phyloP scores from a whole-genome alignment of 2,797 vertebrate genomes.

The Craterocephalus amniculus region DNA sequence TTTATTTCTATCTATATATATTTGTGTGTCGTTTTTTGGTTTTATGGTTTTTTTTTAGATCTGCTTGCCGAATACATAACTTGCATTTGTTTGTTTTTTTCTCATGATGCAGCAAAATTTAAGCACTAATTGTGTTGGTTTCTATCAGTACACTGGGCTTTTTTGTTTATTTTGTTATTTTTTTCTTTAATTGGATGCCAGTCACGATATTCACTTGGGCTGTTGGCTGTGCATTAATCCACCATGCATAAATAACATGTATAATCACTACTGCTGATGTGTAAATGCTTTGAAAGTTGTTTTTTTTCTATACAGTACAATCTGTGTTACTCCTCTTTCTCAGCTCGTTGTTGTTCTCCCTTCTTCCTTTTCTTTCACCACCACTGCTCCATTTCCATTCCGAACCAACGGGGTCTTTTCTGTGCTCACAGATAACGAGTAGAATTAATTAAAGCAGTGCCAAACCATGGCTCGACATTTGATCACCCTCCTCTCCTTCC shows the following conservation, averaged over 20 bases:
- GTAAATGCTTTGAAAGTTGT: constrained; percentile 54
- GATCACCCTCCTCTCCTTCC: constrained; percentile 57
- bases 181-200: constrained; percentile 56
- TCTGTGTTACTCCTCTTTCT: constrained; percentile 46
- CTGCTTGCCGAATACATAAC: constrained; percentile 70
- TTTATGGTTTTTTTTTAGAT: constrained; percentile 62
- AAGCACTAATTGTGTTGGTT: constrained; percentile 72
- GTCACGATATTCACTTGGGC: constrained; percentile 77
- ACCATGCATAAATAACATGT: constrained; percentile 77
- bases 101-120: constrained; percentile 64
- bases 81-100: constrained; percentile 68
- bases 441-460: constrained; percentile 80
- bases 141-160: constrained; percentile 46
- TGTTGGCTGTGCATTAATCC: constrained; percentile 84
- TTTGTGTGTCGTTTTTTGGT: constrained; percentile 13
- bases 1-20: constrained; percentile 24
- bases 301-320: constrained; percentile 30
- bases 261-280: constrained; percentile 68
- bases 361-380: constrained; percentile 50
- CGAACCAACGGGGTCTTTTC: constrained; percentile 71
- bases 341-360: constrained; percentile 47
- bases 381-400: constrained; percentile 73
- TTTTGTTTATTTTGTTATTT: constrained; percentile 30
- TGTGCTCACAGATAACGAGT: constrained; percentile 78
- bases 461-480: constrained; percentile 81